phyloP scores from a whole-genome alignment of 2,888 invertebrate genomes.

The Zele albiditarsus region DNA sequence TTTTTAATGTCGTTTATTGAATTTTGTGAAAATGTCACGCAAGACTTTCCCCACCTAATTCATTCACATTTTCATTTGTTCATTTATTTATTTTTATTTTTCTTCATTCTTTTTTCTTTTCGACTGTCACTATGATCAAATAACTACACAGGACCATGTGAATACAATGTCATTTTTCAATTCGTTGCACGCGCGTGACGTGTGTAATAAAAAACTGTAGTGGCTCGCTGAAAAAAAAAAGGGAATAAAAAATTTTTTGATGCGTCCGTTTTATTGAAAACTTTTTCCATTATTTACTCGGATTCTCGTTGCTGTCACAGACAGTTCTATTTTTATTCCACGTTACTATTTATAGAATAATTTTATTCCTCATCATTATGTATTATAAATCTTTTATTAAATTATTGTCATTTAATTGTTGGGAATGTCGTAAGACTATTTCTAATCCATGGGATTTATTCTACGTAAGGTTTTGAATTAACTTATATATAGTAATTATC shows the following conservation, averaged over 20 bases:
- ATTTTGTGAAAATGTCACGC: not conserved
- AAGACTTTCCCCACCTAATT: not conserved
- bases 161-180: not conserved
- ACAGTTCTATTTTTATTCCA: too few species aligned
- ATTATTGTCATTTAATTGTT: too few species aligned
- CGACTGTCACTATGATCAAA: not conserved
- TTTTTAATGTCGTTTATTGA: not conserved
- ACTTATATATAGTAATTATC: too few species aligned
- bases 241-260: not conserved
- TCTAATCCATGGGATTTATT: too few species aligned
- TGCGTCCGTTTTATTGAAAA: not conserved
- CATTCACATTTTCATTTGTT: not conserved
- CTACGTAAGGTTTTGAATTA: too few species aligned
- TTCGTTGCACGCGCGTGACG: constrained; percentile 3
- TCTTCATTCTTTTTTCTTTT: not conserved
- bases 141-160: not conserved
- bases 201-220: not conserved
- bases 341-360: too few species aligned
- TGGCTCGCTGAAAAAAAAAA: not conserved
- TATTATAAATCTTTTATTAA: too few species aligned
- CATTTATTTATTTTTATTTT: not conserved
- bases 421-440: too few species aligned
- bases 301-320: too few species aligned
- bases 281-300: not conserved
- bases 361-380: too few species aligned